Evolutionary conservation across 1,140 invertebrate genomes (phyloP), one percentile per base, ranked within the genome.

Genomic region (Popillia japonica): DNA sequence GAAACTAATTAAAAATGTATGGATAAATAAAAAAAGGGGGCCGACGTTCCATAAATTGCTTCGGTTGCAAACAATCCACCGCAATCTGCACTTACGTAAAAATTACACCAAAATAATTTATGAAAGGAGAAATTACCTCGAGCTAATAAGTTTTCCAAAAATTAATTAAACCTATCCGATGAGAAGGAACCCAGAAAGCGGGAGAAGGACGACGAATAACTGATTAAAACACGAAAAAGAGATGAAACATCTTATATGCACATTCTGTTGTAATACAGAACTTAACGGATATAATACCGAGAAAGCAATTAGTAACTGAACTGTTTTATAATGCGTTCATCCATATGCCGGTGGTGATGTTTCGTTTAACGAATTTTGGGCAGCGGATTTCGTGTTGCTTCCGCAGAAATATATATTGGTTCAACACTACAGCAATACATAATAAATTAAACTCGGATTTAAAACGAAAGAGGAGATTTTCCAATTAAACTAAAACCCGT

Each of bases 351-450:
- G 27, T 34, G n/a, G n/a, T 34, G 27, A 34, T 34, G 27, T 23
- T 22, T 68, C 64, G 10, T 48, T 17, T 48, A 10, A 1, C 8
- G 10, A 14, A n/a, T 22, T 68, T 23, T 68, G 10, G 23, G 8
- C 2, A 20, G 23, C 17, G 64, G n/a, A n/a, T n/a, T n/a, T n/a
- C n/a, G n/a, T n/a, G n/a, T n/a, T n/a, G n/a, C n/a, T n/a, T n/a
- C n/a, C n/a, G n/a, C n/a, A n/a, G n/a, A n/a, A n/a, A n/a, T n/a
- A n/a, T n/a, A n/a, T n/a, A n/a, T n/a, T n/a, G n/a, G n/a, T n/a
- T n/a, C 17, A 10, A 78, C 80, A 80, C 81, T 82, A 79, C 78
- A 79, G 11, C 41, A 74, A 74, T 41, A 74, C 41, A 74, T 74
- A 74, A 74, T 74, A 74, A 74, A 74, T 74, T 74, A 74, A 14